Evolutionary conservation across 2,113 vertebrate genomes (phyloP).

Genomic region (Hepsetus odoe): DNA sequence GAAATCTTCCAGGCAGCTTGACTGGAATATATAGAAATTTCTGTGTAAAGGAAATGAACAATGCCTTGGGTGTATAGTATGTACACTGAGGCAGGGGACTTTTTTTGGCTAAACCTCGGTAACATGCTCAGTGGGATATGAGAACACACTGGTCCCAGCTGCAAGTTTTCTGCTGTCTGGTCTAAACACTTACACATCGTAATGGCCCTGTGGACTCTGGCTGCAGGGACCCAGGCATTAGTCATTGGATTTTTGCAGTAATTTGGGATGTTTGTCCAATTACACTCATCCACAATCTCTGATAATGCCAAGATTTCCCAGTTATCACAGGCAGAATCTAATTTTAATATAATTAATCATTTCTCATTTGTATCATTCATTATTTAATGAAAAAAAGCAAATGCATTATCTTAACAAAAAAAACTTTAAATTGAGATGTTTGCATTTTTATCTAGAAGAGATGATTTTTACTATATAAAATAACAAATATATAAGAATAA

Average conservation of each 20-base stretch:
- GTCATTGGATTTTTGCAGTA: background rate
- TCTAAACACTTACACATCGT: background rate
- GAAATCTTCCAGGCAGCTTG: background rate
- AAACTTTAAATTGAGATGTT: too few species aligned
- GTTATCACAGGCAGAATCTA: too few species aligned
- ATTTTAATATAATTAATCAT: too few species aligned
- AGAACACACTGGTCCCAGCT: background rate
- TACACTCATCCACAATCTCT: too few species aligned
- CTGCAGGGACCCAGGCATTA: background rate
- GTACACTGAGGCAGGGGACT: background rate
- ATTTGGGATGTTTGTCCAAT: too few species aligned
- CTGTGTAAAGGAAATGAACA: background rate
- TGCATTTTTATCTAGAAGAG: too few species aligned
- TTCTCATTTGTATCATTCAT: too few species aligned
- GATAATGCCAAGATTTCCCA: too few species aligned
- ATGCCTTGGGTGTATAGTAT: background rate
- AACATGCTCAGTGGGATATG: too few species aligned
- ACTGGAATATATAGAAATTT: background rate
- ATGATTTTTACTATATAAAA: too few species aligned
- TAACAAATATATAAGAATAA: background rate
- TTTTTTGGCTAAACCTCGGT: background rate
- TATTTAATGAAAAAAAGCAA: too few species aligned
- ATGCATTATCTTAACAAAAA: too few species aligned
- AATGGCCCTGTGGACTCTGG: background rate
- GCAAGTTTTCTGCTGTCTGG: background rate